Base-by-base conservation (phyloP, 1,140 invertebrate genomes). In the Procambarus clarkii region DNA sequence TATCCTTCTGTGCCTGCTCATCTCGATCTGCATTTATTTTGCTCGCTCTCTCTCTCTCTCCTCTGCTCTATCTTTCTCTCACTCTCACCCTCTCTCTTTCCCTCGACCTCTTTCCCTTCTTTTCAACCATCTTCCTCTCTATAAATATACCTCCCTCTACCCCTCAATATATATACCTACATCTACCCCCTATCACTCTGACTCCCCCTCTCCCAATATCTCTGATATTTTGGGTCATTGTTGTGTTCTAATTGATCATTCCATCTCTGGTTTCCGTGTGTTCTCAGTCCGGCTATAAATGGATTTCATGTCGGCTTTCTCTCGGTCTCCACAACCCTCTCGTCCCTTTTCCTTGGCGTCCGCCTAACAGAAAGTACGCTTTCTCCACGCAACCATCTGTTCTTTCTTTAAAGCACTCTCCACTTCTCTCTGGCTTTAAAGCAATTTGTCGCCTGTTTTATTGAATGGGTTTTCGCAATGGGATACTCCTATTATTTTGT, bases 81-180 rank as follows among this genome's bases (percentile, higher is more conserved):
- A 2, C 79, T 81, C 79, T 81, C 79, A 58, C 54, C 60, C 80
- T 82, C 80, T 82, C 80, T 82, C 80, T 82, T 54, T 82, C 50
- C 60, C 50, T 60, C 80, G n/a, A 50, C 24, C 50, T 82, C 80
- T 82, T 21, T 82, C 80, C 60, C 50, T 82, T 50, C 60, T n/a
- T 82, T 50, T 82, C 80, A 54, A 11, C 54, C 79, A 44, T 60
- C n/a, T 60, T 50, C 24, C 54, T 82, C 50, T 50, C 78, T 80
- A 44, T 80, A 44, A 13, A 44, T 80, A 8, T 80, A 44, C n/a
- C 48, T 50, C 79, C 3, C 45, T 81, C 79, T 81, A 24, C 21
- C 48, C 21, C 54, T 46, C 69, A 7, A 21, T 71, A 3, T 71
- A 21, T 71, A 21, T 71, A 21, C 24, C 69, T 71, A 21, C 24